Percentiles rank a stretch among this genome's conserved stretches.
These are phyloP conservation scores for Anoplopoma fimbria DNA, from an alignment of 2,113 vertebrate species.

Conservation along the genomic window DNA sequence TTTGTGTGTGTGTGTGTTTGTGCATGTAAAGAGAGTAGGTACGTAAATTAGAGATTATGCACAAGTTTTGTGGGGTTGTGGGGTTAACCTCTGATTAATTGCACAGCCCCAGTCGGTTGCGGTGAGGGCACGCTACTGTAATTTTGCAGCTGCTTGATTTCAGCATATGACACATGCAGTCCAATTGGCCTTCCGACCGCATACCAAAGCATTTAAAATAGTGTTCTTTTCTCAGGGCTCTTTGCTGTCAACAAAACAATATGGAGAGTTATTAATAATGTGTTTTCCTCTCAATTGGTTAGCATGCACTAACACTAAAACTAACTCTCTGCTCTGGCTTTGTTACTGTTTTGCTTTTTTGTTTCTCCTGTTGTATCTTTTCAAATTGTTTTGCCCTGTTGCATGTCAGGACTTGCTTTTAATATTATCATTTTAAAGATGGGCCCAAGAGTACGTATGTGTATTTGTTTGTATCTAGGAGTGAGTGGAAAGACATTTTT, in stretches of 20 bases:
- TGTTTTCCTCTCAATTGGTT: conserved; percentile 60
- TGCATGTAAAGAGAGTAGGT: conserved; percentile 51
- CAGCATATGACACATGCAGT: conserved; percentile 71
- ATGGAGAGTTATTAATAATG: conserved; percentile 68
- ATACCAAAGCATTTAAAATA: conserved; percentile 81
- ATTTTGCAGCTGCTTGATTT: conserved; percentile 85
- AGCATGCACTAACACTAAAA: conserved; percentile 50
- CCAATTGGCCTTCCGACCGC: conserved; percentile 79
- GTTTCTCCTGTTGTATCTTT: conserved; percentile 27
- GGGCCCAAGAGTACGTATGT: neutral
- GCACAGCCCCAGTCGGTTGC: conserved; percentile 79
- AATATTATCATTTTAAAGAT: conserved; percentile 12
- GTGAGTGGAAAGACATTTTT: conserved; percentile 30
- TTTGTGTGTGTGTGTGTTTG: conserved; percentile 43
- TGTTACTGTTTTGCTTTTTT: conserved; percentile 28
- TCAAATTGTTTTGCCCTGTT: conserved; percentile 21
- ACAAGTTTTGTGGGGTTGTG: conserved; percentile 74
- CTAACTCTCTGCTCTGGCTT: conserved; percentile 14
- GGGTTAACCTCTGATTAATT: conserved; percentile 86
- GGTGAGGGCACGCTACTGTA: conserved; percentile 81
- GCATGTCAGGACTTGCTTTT: conserved; percentile 41
- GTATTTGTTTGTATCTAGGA: neutral
- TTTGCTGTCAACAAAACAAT: conserved; percentile 73
- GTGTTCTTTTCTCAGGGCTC: conserved; percentile 67
- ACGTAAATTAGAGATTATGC: conserved; percentile 79